Evolutionary conservation across 2,888 invertebrate genomes (phyloP).

Genomic region (Epiperipatus broadwayi): DNA sequence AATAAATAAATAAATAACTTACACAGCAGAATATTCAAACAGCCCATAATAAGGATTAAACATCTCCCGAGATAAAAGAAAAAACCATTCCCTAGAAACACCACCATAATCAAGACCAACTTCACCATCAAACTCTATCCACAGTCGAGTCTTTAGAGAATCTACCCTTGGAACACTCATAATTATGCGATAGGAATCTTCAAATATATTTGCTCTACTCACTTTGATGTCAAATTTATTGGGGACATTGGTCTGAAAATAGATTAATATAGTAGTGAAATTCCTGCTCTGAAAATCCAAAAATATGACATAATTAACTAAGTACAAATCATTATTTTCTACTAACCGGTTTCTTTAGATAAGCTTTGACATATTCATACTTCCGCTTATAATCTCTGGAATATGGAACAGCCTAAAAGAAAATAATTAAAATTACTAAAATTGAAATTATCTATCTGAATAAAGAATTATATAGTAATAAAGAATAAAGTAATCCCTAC

Average conservation of each 20-base stretch:
- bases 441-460: not conserved
- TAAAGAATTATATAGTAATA: not conserved
- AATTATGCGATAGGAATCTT: slow-evolving; percentile 90
- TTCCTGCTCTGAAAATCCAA: slow-evolving; percentile 1
- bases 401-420: slow-evolving; percentile 69
- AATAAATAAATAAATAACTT: slow-evolving; percentile 28
- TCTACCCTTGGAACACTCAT: slow-evolving; percentile 74
- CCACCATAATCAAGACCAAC: slow-evolving; percentile 91
- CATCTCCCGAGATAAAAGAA: slow-evolving; percentile 94
- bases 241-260: slow-evolving; percentile 67
- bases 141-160: slow-evolving; percentile 83
- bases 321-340: slow-evolving; percentile 19
- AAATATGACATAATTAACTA: too few species aligned
- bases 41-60: slow-evolving; percentile 99
- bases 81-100: slow-evolving; percentile 94
- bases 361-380: slow-evolving; percentile 92
- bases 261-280: slow-evolving; percentile 5
- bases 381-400: slow-evolving; percentile 96
- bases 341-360: slow-evolving; percentile 77
- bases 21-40: slow-evolving; percentile 98
- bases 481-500: not conserved
- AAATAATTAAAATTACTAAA: slow-evolving; percentile 6
- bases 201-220: slow-evolving; percentile 69
- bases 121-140: slow-evolving; percentile 97
- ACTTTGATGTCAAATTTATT: slow-evolving; percentile 92